phyloP scores from a whole-genome alignment of 2,113 vertebrate species.

The Plectropomus leopardus region DNA sequence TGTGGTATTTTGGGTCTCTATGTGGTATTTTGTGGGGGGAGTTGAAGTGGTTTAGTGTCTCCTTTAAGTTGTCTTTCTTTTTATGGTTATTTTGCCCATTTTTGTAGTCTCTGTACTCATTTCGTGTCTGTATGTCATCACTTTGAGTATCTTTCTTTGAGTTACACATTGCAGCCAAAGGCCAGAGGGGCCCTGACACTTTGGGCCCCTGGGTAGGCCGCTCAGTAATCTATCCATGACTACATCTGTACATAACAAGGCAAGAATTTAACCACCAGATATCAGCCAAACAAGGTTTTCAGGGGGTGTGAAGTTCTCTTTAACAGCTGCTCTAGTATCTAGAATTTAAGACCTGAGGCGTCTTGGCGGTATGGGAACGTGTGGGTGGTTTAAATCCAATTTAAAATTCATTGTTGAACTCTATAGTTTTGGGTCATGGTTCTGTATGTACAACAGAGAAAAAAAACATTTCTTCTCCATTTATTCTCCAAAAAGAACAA shows the following conservation, averaged over 20 bases:
- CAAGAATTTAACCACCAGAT: neutral
- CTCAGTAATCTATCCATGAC: too few relatives aligned
- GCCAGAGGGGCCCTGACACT: too few relatives aligned
- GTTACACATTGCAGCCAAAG: too few relatives aligned
- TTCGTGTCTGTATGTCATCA: too few relatives aligned
- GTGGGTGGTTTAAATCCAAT: conserved; percentile 13
- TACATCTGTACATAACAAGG: neutral
- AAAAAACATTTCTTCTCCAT: neutral
- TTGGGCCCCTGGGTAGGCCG: too few relatives aligned
- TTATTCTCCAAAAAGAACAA: neutral
- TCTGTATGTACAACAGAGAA: neutral
- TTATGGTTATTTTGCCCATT: too few relatives aligned
- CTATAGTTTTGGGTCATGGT: neutral
- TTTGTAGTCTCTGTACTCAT: too few relatives aligned
- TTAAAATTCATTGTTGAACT: conserved; percentile 4
- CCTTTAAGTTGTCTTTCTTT: too few relatives aligned
- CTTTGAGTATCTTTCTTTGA: too few relatives aligned
- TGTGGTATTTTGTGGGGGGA: too few relatives aligned
- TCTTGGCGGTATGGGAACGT: neutral
- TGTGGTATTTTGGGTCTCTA: too few relatives aligned
- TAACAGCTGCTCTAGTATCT: neutral
- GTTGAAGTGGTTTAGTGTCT: too few relatives aligned
- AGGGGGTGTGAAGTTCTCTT: neutral
- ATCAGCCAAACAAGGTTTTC: neutral
- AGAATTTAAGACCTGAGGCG: neutral